A percentile compares a stretch with the other conserved stretches of the same genome.
These are phyloP conservation scores for Seriola rivoliana DNA, from an alignment of 2,113 vertebrate species.

Conservation along the genomic window DNA sequence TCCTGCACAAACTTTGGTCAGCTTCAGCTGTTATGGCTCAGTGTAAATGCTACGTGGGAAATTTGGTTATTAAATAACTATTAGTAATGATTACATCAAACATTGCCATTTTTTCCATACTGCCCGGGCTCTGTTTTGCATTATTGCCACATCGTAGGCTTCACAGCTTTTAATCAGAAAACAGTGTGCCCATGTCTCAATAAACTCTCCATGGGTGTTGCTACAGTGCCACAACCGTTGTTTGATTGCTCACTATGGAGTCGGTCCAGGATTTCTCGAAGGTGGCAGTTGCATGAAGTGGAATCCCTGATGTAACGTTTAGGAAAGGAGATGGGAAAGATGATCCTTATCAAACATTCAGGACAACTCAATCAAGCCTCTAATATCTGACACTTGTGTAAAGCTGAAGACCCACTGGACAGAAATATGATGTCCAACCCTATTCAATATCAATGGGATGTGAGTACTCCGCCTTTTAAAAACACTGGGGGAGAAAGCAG, in stretches of 20 bases:
- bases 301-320: not conserved
- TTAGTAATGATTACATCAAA: not conserved
- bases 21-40: not conserved
- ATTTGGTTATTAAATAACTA: not conserved
- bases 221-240: not conserved
- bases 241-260: not conserved
- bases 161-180: not conserved
- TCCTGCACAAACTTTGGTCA: no score
- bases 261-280: not conserved
- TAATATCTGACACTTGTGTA: not conserved
- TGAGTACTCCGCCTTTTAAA: not conserved
- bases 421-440: not conserved
- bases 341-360: constrained; percentile 25
- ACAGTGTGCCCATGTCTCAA: not conserved
- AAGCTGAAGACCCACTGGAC: not conserved
- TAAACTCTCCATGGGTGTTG: not conserved
- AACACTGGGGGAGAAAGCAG: not conserved
- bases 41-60: not conserved
- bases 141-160: not conserved
- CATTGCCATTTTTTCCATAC: no score
- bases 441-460: not conserved
- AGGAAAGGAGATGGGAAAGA: not conserved
- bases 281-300: not conserved
- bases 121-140: no score
- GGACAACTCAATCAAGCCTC: not conserved